phyloP scores from a whole-genome alignment of 2,113 vertebrate genomes.

The Aegithalos caudatus region DNA sequence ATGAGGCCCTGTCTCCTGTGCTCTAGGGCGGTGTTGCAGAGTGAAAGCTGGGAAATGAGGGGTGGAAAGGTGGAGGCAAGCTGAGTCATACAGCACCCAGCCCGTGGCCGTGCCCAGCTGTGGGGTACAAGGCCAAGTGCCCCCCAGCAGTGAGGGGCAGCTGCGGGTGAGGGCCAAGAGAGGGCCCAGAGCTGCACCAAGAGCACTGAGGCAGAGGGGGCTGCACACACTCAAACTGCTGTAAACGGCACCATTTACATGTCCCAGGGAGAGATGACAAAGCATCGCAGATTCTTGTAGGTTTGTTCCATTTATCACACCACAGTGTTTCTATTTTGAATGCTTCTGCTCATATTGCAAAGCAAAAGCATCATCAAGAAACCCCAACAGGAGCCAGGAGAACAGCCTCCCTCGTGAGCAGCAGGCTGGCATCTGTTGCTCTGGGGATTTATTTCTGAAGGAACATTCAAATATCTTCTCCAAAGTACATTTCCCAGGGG shows the following conservation, averaged over 20 bases:
- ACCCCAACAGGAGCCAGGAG: neutral
- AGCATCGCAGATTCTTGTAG: neutral
- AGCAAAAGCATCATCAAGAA: conserved; percentile 32
- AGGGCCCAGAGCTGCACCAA: neutral
- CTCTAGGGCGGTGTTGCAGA: neutral
- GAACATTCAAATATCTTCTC: conserved; percentile 2
- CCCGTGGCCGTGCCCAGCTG: fast-evolving
- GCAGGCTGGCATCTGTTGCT: conserved; percentile 29
- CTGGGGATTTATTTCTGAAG: conserved; percentile 14
- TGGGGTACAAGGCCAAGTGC: neutral
- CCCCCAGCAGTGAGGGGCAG: neutral
- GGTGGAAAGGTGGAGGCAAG: neutral
- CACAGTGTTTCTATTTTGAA: conserved; percentile 50
- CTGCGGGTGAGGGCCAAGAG: neutral
- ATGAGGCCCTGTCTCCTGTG: neutral
- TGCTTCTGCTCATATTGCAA: conserved; percentile 23
- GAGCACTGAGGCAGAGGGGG: neutral
- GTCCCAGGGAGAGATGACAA: neutral
- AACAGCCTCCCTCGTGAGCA: neutral
- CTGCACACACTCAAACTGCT: neutral
- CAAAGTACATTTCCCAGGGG: neutral
- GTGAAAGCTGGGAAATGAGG: neutral
- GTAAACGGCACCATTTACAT: neutral
- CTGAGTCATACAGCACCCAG: neutral
- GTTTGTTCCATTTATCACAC: conserved; percentile 14